Conservation (phyloP, 2,797 vertebrate species). For the Percopsis omiscomaycus region DNA sequence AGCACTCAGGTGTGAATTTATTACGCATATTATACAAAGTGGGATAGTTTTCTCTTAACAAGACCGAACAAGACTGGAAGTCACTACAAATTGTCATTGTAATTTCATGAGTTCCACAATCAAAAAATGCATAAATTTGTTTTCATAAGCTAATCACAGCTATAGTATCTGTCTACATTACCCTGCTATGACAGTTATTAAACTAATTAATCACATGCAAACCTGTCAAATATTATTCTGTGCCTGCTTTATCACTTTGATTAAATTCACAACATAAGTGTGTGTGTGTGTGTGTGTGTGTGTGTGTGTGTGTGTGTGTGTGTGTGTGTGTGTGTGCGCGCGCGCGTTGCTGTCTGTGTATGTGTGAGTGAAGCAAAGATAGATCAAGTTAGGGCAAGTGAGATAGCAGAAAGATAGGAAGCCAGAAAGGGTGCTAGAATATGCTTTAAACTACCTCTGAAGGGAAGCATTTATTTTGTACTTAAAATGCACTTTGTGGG, state of each 20-base stretch:
- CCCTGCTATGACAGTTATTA: constrained; percentile 64
- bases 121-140: constrained; percentile 75
- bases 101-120: constrained; percentile 65
- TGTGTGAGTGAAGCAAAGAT: neutral
- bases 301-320: constrained; percentile 12
- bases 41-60: constrained; percentile 21
- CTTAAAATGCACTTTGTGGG: constrained; percentile 66
- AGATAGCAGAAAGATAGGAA: neutral
- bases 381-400: constrained; percentile 15
- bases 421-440: constrained; percentile 33
- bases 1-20: constrained; percentile 40
- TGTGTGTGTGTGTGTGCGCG: neutral
- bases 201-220: constrained; percentile 79
- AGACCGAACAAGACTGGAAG: constrained; percentile 11
- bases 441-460: constrained; percentile 38
- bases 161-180: constrained; percentile 52
- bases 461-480: constrained; percentile 49
- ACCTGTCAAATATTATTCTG: constrained; percentile 64
- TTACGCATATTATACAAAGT: constrained; percentile 16
- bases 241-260: constrained; percentile 68
- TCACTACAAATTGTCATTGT: constrained; percentile 53
- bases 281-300: constrained; percentile 19
- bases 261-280: constrained; percentile 58
- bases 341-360: neutral
- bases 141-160: constrained; percentile 68